Base-by-base conservation (phyloP, 2,888 invertebrate species). In the Zeuzera pyrina region DNA sequence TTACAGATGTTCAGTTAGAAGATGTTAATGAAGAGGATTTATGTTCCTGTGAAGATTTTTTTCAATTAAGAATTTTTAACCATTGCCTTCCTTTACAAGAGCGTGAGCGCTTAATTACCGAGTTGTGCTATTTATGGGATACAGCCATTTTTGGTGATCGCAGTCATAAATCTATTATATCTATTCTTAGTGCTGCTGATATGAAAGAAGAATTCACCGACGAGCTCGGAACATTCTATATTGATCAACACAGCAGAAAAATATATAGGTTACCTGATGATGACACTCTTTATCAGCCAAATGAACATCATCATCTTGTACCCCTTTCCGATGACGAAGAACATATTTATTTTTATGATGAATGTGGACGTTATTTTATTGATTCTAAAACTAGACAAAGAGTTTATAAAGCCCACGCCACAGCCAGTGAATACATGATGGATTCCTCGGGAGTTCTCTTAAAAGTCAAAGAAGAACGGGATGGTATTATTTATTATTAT, bases 381-480 rank as follows among this genome's bases (percentile, higher is more conserved):
- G 69, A 81, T 30, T 21, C 41, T 3, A 62, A 56, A 35, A 66
- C 65, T 13, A 66, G 63, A 41, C 66, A 76, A 43, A 57, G 73
- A 42, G 50, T 78, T 25, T 83, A 83, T 36, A 83, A 77, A 62
- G 71, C 74, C 34, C 62, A 67, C 42, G 58, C 45, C 14, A 58
- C 60, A 37, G 66, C 74, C 3, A 81, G 81, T 45, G 83, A 83
- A 46, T 83, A 73, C 38, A 67, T 77, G 61, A 68, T 83, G 72
- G 72, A 73, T 38, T 57, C 64, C n/a, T 42, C 65, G 16, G 83
- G 83, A 21, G 47, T 64, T 15, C 50, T 83, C 28, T 34, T 79
- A 31, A 79, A 83, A 56, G 43, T 63, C 8, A 74, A 74, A 51
- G 83, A 81, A 52, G 59, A 54, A 35, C 55, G 62, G 35, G 68